A percentile compares a stretch with the other conserved stretches of the same genome.
Evolutionary conservation across 2,113 vertebrate species (phyloP).

Genomic region (Corythornis madagascariensis): DNA sequence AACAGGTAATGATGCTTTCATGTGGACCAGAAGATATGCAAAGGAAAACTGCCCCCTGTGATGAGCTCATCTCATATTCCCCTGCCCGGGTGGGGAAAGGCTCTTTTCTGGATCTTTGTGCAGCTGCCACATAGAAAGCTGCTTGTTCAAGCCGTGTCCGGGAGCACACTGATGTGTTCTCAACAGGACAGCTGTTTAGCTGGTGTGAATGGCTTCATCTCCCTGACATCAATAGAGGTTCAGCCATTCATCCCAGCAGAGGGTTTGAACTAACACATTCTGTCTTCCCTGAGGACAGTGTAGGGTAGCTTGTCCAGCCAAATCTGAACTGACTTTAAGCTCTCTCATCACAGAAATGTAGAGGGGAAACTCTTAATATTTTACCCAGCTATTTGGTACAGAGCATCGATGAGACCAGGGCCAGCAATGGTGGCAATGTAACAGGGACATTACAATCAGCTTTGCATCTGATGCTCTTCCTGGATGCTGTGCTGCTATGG

Average conservation of each 20-base stretch:
- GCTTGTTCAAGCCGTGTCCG: neutral
- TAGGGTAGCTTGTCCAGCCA: neutral
- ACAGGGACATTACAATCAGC: neutral
- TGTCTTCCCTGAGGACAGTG: neutral
- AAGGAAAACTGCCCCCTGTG: neutral
- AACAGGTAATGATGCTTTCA: slow-evolving; percentile 37
- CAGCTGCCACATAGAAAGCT: neutral
- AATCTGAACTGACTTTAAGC: neutral
- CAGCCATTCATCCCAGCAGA: neutral
- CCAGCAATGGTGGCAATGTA: rapidly evolving
- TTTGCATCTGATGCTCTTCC: neutral
- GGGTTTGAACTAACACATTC: neutral
- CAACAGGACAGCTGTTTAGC: neutral
- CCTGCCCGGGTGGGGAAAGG: rapidly evolving
- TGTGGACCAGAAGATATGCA: neutral
- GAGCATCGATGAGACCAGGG: rapidly evolving
- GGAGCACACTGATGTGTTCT: neutral
- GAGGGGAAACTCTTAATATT: neutral
- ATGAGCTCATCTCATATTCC: neutral
- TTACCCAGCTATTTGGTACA: neutral
- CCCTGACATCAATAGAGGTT: neutral
- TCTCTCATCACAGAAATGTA: neutral
- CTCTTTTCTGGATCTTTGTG: neutral
- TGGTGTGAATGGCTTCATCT: neutral
- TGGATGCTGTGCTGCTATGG: neutral